Conservation (phyloP, 2,113 vertebrate genomes). For the Hystrix brachyura region DNA sequence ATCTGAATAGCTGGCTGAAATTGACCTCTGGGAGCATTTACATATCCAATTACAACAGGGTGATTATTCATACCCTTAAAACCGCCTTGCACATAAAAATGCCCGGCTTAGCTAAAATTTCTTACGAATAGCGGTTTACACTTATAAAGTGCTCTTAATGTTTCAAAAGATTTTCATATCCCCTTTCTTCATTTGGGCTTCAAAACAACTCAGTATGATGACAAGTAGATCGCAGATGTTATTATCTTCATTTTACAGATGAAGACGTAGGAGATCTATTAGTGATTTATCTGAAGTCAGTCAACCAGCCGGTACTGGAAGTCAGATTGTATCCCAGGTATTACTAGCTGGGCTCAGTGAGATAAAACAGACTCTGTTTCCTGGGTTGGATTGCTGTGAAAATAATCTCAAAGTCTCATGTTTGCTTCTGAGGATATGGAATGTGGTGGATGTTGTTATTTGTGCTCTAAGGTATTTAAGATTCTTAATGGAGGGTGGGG, state of each 20-base stretch:
- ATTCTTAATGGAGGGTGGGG: neutral
- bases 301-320: neutral
- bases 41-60: conserved; percentile 72
- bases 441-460: neutral
- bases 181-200: conserved; percentile 56
- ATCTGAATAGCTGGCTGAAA: conserved; percentile 66
- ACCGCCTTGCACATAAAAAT: conserved; percentile 62
- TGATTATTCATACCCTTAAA: conserved; percentile 73
- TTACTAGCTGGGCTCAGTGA: neutral
- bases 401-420: conserved; percentile 22
- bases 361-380: neutral
- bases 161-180: conserved; percentile 64
- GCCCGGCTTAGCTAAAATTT: conserved; percentile 60
- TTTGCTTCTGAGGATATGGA: conserved; percentile 49
- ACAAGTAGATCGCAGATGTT: conserved; percentile 42
- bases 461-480: neutral
- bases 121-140: conserved; percentile 62
- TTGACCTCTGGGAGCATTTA: conserved; percentile 72
- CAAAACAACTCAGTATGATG: conserved; percentile 47
- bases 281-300: conserved; percentile 49
- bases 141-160: neutral
- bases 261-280: conserved; percentile 13
- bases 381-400: conserved; percentile 19
- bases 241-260: conserved; percentile 53
- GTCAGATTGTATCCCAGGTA: neutral